phyloP scores from a whole-genome alignment of 2,888 invertebrate genomes.

The Cremastinae sp. region DNA sequence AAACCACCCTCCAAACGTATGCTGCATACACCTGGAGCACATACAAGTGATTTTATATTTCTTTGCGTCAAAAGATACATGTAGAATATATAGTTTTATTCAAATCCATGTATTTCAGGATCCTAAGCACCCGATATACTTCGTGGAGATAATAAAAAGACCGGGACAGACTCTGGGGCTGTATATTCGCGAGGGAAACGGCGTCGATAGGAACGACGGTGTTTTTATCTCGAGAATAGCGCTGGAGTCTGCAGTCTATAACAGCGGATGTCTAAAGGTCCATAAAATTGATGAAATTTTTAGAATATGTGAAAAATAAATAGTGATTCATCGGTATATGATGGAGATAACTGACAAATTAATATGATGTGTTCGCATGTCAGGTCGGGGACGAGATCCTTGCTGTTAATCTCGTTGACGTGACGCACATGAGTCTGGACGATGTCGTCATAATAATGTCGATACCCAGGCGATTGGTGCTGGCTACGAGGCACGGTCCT shows the following conservation, averaged over 20 bases:
- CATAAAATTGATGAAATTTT: background rate
- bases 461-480: constrained; percentile 96
- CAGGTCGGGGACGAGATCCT: constrained; percentile 98
- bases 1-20: too few species aligned
- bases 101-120: constrained; percentile 81
- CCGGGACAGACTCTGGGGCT: constrained; percentile 99
- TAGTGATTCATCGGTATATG: background rate
- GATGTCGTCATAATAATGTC: constrained; percentile 99
- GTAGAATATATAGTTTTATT: too few species aligned
- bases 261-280: constrained; percentile 96
- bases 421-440: constrained; percentile 98
- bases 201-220: constrained; percentile 96
- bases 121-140: constrained; percentile 89
- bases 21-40: constrained; percentile 3
- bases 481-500: constrained; percentile 91
- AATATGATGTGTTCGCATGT: background rate
- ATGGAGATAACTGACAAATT: background rate
- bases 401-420: constrained; percentile 98
- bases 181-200: constrained; percentile 99
- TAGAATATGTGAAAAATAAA: background rate
- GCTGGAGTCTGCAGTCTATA: constrained; percentile 97
- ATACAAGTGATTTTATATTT: too few species aligned
- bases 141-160: constrained; percentile 99
- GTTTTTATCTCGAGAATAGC: constrained; percentile 99
- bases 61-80: too few species aligned